A percentile compares a stretch with the other conserved stretches of the same genome.
Evolutionary conservation across 2,888 invertebrate genomes (phyloP).

Genomic region (Rotaria socialis): DNA sequence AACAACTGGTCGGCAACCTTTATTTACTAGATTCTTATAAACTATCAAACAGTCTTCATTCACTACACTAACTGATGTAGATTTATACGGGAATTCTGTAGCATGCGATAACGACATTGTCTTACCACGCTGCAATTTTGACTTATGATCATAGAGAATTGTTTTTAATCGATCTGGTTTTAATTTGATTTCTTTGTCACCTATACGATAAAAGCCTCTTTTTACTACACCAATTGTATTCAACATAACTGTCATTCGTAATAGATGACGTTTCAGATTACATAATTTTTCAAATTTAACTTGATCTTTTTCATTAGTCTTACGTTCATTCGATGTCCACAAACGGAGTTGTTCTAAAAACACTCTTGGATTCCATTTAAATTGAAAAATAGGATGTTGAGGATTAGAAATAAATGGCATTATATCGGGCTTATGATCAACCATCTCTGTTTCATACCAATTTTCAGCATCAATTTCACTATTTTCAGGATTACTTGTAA

Average conservation of each 20-base stretch:
- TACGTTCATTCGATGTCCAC: not conserved
- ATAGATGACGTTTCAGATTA: conserved; percentile 28
- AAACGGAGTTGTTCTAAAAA: not conserved
- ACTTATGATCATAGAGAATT: not conserved
- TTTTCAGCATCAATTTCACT: conserved; percentile 10
- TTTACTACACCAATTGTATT: not conserved
- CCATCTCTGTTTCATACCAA: conserved; percentile 15
- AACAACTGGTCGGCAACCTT: not conserved
- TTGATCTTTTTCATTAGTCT: not conserved
- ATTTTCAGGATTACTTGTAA: not conserved
- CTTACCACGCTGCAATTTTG: not conserved
- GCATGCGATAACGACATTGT: not conserved
- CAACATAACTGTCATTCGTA: conserved; percentile 33
- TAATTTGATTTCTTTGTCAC: not conserved
- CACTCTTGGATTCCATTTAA: not conserved
- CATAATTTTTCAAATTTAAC: not conserved
- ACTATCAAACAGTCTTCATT: not conserved
- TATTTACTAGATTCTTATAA: not conserved
- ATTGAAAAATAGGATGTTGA: conserved; percentile 11
- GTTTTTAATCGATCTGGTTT: conserved; percentile 5
- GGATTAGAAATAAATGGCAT: not conserved
- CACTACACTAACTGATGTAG: not conserved
- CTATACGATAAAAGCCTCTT: not conserved
- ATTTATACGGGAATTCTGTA: not conserved
- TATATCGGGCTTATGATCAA: not conserved